Percentiles rank a stretch among this genome's conserved stretches.
Conservation (phyloP, 1,140 invertebrate species). For the Drosophila simulans region DNA sequence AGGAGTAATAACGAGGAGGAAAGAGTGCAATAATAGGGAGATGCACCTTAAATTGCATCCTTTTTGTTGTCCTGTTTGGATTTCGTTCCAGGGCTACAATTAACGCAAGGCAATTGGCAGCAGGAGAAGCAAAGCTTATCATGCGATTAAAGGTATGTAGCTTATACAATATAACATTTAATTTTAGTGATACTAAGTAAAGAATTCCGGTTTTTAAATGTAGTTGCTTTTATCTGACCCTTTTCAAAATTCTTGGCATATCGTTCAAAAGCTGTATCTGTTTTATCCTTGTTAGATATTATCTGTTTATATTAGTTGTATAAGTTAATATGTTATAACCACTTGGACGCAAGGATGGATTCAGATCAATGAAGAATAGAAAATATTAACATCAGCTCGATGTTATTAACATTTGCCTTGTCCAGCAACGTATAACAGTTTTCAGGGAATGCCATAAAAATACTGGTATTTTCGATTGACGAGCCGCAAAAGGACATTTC, state of each 20-base stretch:
- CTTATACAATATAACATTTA: background rate
- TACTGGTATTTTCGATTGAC: constrained; percentile 55
- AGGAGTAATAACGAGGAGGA: background rate
- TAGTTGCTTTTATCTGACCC: background rate
- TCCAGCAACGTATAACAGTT: constrained; percentile 60
- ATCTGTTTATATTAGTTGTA: background rate
- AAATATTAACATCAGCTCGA: background rate
- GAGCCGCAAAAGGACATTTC: background rate
- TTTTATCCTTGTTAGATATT: background rate
- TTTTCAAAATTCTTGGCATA: constrained; percentile 1
- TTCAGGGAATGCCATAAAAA: constrained; percentile 42
- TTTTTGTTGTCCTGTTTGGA: constrained; percentile 4
- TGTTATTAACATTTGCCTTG: background rate
- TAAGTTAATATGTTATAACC: too few species aligned
- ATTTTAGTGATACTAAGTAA: background rate
- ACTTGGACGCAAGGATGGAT: too few species aligned
- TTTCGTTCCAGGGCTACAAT: constrained; percentile 4
- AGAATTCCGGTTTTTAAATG: too few species aligned
- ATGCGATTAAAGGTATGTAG: background rate
- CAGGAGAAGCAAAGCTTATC: too few species aligned
- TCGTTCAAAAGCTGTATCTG: too few species aligned
- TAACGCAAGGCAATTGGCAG: constrained; percentile 12
- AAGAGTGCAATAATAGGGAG: constrained; percentile 8
- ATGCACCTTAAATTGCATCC: constrained; percentile 31
- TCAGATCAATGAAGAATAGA: background rate